Evolutionary conservation across 2,797 vertebrate species (phyloP).

Genomic region (Chelmon rostratus): DNA sequence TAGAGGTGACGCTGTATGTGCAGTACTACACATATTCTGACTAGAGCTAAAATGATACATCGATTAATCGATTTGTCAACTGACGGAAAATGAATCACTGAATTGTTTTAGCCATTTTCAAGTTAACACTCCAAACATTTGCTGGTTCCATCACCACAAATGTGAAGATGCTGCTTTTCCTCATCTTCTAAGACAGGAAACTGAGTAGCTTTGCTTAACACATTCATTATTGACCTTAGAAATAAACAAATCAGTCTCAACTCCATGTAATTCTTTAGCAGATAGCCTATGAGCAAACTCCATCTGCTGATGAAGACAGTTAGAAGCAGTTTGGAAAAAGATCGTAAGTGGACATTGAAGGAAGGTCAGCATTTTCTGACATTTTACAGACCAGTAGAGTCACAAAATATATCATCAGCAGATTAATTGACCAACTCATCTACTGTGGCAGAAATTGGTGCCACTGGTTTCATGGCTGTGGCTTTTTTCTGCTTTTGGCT

Average conservation of each 20-base stretch:
- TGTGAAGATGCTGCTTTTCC: neutral
- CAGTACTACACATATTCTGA: neutral
- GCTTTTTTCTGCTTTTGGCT: neutral
- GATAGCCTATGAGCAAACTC: neutral
- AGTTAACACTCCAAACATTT: neutral
- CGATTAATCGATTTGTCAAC: slow-evolving; percentile 1
- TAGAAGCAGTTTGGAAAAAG: neutral
- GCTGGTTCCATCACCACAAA: neutral
- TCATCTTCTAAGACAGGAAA: neutral
- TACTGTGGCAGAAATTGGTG: neutral
- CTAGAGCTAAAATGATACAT: neutral
- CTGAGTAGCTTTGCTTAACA: neutral
- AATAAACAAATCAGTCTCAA: slow-evolving; percentile 7
- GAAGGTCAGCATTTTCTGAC: neutral
- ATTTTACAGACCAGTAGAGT: neutral
- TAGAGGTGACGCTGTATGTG: neutral
- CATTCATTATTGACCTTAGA: slow-evolving; percentile 7
- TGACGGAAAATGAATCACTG: neutral
- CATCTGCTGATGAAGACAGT: slow-evolving; percentile 2
- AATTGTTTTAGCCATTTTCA: neutral
- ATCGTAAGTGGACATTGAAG: neutral
- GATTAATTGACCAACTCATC: neutral
- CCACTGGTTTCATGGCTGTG: neutral
- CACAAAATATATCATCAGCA: neutral
- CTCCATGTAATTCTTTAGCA: neutral